Percentiles rank a stretch among this genome's conserved stretches.
phyloP scores from a whole-genome alignment of 2,113 vertebrate species.

The Macrotis lagotis region DNA sequence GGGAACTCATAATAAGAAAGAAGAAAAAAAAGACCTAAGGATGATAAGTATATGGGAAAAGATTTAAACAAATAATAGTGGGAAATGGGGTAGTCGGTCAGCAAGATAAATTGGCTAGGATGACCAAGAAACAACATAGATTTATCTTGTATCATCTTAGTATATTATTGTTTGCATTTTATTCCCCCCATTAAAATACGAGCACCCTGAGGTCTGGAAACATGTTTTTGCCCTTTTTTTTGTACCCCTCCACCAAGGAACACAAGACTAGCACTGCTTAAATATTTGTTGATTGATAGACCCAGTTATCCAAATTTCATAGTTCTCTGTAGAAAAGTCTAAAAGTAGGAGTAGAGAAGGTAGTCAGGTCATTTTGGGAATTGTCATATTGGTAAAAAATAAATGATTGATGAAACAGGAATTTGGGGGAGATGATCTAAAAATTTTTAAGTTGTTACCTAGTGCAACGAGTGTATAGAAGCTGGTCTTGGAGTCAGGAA shows the following conservation, averaged over 20 bases:
- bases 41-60: neutral
- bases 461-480: neutral
- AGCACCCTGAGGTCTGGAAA: neutral
- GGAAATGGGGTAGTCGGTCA: neutral
- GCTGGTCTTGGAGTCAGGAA: neutral
- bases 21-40: neutral
- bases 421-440: neutral
- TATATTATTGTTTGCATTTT: neutral
- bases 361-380: neutral
- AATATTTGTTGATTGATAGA: neutral
- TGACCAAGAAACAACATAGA: neutral
- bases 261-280: neutral
- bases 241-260: neutral
- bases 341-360: conserved; percentile 54
- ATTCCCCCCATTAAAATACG: neutral
- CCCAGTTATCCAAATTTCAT: conserved; percentile 56
- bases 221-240: neutral
- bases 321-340: conserved; percentile 53
- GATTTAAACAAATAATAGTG: neutral
- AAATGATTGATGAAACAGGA: neutral
- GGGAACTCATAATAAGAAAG: neutral
- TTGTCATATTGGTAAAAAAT: neutral
- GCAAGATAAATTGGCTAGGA: neutral
- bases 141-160: neutral
- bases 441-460: neutral